Evolutionary conservation across 2,888 invertebrate genomes (phyloP).

Genomic region (Microchrysa polita): DNA sequence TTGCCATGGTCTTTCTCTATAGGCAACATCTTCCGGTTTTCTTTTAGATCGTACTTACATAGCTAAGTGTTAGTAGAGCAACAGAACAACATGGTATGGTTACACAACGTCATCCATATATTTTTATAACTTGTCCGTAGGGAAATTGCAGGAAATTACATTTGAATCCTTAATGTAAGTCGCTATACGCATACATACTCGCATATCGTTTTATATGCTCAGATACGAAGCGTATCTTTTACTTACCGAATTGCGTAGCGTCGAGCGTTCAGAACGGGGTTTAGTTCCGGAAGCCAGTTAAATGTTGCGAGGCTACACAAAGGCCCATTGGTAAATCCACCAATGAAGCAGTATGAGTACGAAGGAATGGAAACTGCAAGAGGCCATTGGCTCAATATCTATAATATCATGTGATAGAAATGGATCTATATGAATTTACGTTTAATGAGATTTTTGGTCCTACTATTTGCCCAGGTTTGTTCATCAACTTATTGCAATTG

Average conservation of each 20-base stretch:
- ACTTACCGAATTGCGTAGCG: slow-evolving; percentile 11
- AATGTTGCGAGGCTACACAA: slow-evolving; percentile 17
- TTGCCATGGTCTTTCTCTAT: slow-evolving; percentile 5
- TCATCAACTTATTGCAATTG: too few relatives aligned
- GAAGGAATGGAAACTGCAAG: too few relatives aligned
- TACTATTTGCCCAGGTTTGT: too few relatives aligned
- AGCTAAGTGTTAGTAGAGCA: neutral
- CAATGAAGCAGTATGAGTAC: too few relatives aligned
- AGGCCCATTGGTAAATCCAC: neutral
- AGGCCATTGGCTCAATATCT: too few relatives aligned
- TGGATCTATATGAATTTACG: too few relatives aligned
- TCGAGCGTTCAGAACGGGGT: slow-evolving; percentile 23
- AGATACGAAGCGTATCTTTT: neutral
- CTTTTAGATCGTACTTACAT: slow-evolving; percentile 1
- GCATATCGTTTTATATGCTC: neutral
- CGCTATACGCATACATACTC: too few relatives aligned
- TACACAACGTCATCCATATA: neutral
- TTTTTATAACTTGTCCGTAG: slow-evolving; percentile 31
- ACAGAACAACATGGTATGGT: neutral
- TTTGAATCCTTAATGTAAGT: slow-evolving; percentile 15
- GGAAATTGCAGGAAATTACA: slow-evolving; percentile 41
- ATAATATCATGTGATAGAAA: too few relatives aligned
- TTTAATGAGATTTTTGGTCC: too few relatives aligned
- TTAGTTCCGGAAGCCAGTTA: slow-evolving; percentile 36
- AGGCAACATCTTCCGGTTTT: slow-evolving; percentile 13